Conservation (phyloP, 2,113 vertebrate species). For the Propithecus coquereli region DNA sequence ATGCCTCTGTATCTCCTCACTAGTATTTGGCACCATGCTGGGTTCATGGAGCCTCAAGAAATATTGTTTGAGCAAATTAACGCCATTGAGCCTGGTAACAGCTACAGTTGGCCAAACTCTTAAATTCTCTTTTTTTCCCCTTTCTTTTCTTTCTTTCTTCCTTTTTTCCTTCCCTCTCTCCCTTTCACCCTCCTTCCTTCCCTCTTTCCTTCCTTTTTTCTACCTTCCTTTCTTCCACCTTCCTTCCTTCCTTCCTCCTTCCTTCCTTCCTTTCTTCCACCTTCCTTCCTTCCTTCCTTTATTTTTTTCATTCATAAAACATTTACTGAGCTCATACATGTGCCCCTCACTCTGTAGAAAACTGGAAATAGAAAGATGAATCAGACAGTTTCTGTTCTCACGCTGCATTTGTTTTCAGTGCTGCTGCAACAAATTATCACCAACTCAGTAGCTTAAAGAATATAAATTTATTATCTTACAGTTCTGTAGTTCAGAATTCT, state of each 20-base stretch:
- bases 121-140: neutral
- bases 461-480: neutral
- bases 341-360: neutral
- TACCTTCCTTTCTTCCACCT: neutral
- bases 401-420: neutral
- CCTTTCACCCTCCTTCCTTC: too few relatives aligned
- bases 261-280: too few relatives aligned
- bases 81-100: neutral
- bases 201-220: too few relatives aligned
- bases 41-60: neutral
- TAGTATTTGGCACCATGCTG: neutral
- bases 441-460: neutral
- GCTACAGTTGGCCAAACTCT: neutral
- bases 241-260: neutral
- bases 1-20: neutral
- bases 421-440: neutral
- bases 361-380: neutral
- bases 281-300: rapidly evolving
- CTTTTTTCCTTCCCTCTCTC: too few relatives aligned
- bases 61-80: neutral
- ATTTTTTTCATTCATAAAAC: neutral
- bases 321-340: neutral
- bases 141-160: neutral
- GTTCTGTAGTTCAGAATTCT: neutral
- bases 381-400: neutral